Conservation (phyloP, 1,140 invertebrate genomes). For the Drosophila simulans region DNA sequence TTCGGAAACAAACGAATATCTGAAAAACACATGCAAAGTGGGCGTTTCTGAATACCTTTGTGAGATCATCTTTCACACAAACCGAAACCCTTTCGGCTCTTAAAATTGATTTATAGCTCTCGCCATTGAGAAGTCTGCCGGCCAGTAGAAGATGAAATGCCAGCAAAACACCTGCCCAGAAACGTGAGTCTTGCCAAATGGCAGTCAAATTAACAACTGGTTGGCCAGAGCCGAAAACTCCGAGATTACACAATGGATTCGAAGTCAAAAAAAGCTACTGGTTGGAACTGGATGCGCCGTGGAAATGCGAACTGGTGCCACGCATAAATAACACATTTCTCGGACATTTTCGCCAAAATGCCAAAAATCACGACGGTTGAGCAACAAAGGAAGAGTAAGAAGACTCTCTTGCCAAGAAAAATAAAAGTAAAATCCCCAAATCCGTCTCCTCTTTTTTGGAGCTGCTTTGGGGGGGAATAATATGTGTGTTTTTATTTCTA, state of each 20-base stretch:
- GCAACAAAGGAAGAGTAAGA: constrained; percentile 35
- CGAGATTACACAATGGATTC: constrained; percentile 57
- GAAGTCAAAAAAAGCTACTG: constrained; percentile 2
- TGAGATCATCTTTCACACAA: constrained; percentile 41
- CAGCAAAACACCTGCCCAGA: constrained; percentile 41
- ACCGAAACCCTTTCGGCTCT: constrained; percentile 32
- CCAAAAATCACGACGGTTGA: constrained; percentile 14
- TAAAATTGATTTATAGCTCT: constrained; percentile 51
- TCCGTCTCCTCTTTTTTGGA: constrained; percentile 14
- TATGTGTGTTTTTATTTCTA: constrained; percentile 30
- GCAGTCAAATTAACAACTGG: constrained; percentile 69
- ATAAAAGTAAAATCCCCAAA: constrained; percentile 49
- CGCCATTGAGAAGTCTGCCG: constrained; percentile 28
- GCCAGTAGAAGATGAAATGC: constrained; percentile 27
- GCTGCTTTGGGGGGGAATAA: constrained; percentile 19
- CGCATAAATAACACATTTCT: constrained; percentile 53
- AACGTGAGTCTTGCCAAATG: constrained; percentile 49
- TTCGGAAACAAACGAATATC: constrained; percentile 10
- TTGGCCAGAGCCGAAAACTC: constrained; percentile 50
- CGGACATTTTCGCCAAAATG: constrained; percentile 42
- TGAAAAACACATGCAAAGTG: constrained; percentile 10
- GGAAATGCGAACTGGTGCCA: constrained; percentile 38
- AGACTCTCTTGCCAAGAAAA: constrained; percentile 51
- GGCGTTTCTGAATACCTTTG: constrained; percentile 22
- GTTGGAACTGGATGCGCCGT: neutral